phyloP scores from a whole-genome alignment of 2,113 vertebrate genomes.

The Petrocephalus microphthalmus region DNA sequence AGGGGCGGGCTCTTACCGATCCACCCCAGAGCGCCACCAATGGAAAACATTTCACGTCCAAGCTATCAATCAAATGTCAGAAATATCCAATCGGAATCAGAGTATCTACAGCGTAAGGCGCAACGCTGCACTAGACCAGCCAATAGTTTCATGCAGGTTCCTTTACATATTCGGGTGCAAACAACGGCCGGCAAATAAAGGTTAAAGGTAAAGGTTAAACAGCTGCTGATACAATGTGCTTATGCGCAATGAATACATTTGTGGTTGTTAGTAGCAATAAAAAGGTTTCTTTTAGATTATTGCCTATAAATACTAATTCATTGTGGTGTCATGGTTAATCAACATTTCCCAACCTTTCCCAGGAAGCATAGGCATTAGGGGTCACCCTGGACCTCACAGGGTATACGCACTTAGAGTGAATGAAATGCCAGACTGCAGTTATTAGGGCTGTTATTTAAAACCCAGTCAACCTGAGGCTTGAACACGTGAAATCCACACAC shows the following conservation, averaged over 20 bases:
- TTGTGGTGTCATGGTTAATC: neutral
- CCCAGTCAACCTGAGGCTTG: neutral
- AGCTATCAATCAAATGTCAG: neutral
- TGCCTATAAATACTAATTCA: neutral
- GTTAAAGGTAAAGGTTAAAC: conserved; percentile 49
- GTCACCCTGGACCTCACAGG: neutral
- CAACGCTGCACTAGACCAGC: neutral
- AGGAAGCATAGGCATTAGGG: neutral
- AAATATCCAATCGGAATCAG: neutral
- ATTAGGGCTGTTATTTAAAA: neutral
- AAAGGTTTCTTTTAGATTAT: neutral
- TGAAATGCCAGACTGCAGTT: neutral
- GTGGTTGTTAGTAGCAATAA: neutral
- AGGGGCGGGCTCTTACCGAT: neutral
- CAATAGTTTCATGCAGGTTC: neutral
- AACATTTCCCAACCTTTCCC: neutral
- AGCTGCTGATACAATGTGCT: neutral
- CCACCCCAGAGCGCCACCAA: conserved; percentile 47
- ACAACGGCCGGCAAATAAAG: conserved; percentile 27
- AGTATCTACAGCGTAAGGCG: neutral
- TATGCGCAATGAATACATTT: neutral
- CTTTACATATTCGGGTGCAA: conserved; percentile 18
- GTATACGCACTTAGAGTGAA: neutral
- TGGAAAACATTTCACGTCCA: neutral
- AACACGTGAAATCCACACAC: no score